Conservation (phyloP, 2,113 vertebrate genomes). For the Scomber colias region DNA sequence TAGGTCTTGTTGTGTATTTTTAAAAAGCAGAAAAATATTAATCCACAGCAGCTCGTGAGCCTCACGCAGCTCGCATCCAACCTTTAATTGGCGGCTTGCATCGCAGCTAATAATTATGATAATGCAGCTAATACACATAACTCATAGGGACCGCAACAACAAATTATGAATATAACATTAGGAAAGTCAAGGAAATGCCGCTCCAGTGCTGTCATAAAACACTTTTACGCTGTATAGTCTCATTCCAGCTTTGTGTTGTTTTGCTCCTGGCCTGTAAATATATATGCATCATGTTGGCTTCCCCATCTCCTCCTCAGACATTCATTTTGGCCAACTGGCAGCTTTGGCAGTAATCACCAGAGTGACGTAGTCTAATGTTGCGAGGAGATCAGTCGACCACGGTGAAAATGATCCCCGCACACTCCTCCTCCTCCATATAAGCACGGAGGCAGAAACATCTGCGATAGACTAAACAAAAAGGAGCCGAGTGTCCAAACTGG, state of each 20-base stretch:
- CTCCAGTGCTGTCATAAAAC: neutral
- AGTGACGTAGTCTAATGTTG: conserved; percentile 60
- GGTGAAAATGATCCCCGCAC: conserved; percentile 28
- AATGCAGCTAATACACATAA: too few species aligned
- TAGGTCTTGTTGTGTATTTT: too few species aligned
- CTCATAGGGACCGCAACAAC: too few species aligned
- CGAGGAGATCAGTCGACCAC: conserved; percentile 56
- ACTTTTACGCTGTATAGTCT: neutral
- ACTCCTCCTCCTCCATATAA: conserved; percentile 3
- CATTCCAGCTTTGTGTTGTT: conserved; percentile 7
- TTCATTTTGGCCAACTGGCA: conserved; percentile 42
- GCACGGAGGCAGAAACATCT: conserved; percentile 38
- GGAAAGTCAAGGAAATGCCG: too few species aligned
- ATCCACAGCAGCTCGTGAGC: too few species aligned
- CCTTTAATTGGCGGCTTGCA: too few species aligned
- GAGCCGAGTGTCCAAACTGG: conserved; percentile 13
- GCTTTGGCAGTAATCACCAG: conserved; percentile 53
- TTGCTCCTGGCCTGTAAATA: conserved; percentile 23
- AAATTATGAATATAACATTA: too few species aligned
- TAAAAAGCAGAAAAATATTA: too few species aligned
- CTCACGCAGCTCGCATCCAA: too few species aligned
- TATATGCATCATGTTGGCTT: conserved; percentile 17
- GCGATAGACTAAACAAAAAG: conserved; percentile 49
- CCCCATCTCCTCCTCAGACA: conserved; percentile 31
- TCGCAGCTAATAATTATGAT: too few species aligned